A percentile compares a stretch with the other conserved stretches of the same genome.
These are phyloP conservation scores for Ormyrus nitidulus DNA, from an alignment of 2,888 invertebrate genomes.

Conservation along the genomic window DNA sequence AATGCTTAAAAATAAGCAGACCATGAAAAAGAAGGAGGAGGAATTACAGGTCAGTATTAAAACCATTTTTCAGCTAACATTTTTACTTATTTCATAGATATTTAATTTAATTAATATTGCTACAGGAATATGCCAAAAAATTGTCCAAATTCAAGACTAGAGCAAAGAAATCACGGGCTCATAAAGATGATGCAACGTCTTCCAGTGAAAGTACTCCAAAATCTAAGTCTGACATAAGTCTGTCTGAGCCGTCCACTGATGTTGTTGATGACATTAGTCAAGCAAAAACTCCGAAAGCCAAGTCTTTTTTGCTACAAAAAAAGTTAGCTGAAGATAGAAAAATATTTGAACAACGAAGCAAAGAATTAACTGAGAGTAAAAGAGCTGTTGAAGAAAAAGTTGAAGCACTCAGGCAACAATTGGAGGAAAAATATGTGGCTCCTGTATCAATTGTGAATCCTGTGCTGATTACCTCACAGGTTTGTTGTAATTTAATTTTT, in stretches of 20 bases:
- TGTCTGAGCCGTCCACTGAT: slow-evolving; percentile 60
- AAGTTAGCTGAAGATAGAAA: slow-evolving; percentile 74
- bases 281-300: slow-evolving; percentile 72
- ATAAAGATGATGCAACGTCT: slow-evolving; percentile 64
- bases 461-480: slow-evolving; percentile 66
- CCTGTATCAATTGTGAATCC: slow-evolving; percentile 66
- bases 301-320: slow-evolving; percentile 70
- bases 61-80: slow-evolving; percentile 18
- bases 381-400: slow-evolving; percentile 75
- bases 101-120: slow-evolving; percentile 6
- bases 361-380: slow-evolving; percentile 72
- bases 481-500: slow-evolving; percentile 47
- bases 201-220: slow-evolving; percentile 63
- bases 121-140: slow-evolving; percentile 73
- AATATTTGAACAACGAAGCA: slow-evolving; percentile 73
- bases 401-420: slow-evolving; percentile 75
- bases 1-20: slow-evolving; percentile 70
- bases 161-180: slow-evolving; percentile 68
- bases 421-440: slow-evolving; percentile 74
- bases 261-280: slow-evolving; percentile 67
- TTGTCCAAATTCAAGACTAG: slow-evolving; percentile 74
- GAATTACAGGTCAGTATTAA: slow-evolving; percentile 69
- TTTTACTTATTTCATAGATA: slow-evolving; percentile 17
- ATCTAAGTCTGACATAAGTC: slow-evolving; percentile 59
- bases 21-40: slow-evolving; percentile 71